Conservation (phyloP, 2,113 vertebrate species). For the Lophura nycthemera region DNA sequence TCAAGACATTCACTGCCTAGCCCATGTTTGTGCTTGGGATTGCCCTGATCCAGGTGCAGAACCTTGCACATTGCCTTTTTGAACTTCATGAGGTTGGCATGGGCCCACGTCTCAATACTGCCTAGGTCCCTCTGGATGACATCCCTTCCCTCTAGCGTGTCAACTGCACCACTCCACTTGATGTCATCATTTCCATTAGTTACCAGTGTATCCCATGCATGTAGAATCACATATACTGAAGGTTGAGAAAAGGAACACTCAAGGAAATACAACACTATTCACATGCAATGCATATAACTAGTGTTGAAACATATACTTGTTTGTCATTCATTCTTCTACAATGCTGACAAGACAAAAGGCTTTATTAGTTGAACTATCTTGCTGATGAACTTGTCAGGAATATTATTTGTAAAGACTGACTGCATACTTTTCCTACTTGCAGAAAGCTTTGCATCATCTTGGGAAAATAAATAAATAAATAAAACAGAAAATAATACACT, state of each 20-base stretch:
- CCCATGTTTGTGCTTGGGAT: too few relatives aligned
- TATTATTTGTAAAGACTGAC: background rate
- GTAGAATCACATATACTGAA: background rate
- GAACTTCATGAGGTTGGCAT: too few relatives aligned
- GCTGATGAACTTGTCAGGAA: constrained; percentile 33
- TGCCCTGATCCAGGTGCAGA: too few relatives aligned
- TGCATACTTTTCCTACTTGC: background rate
- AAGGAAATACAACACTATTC: background rate
- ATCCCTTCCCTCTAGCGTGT: too few relatives aligned
- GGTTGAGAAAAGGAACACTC: background rate
- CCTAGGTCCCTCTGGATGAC: too few relatives aligned
- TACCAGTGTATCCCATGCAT: background rate
- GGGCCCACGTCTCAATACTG: too few relatives aligned
- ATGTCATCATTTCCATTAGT: background rate
- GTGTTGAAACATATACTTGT: background rate
- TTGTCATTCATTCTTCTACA: background rate
- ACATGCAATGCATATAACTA: background rate
- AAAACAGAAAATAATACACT: background rate
- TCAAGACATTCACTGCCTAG: too few relatives aligned
- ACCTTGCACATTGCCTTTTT: too few relatives aligned
- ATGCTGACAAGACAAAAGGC: constrained; percentile 1
- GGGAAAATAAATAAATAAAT: background rate
- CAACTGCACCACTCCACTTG: too few relatives aligned
- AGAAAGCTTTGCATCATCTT: constrained; percentile 8
- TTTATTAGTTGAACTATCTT: constrained; percentile 43